phyloP scores from a whole-genome alignment of 1,140 invertebrate species.

The Brachionus rubens region DNA sequence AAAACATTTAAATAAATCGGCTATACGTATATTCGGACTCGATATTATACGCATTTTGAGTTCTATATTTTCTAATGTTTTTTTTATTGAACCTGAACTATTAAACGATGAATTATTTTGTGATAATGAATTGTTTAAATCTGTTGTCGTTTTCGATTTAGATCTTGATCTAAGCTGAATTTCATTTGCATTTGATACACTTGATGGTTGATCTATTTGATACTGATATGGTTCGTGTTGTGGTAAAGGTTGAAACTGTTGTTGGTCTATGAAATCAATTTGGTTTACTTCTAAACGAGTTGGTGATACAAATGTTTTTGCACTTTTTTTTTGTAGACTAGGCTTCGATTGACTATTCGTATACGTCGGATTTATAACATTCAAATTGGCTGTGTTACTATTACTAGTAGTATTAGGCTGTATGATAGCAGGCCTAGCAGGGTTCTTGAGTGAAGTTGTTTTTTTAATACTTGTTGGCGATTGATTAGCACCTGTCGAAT shows the following conservation, averaged over 20 bases:
- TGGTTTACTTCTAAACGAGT: background rate
- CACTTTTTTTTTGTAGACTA: background rate
- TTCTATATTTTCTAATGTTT: constrained; percentile 44
- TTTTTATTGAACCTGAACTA: constrained; percentile 30
- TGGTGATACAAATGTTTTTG: background rate
- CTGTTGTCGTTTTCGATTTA: constrained; percentile 18
- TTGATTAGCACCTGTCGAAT: constrained; percentile 2
- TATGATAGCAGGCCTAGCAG: constrained; percentile 5
- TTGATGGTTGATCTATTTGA: background rate
- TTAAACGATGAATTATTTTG: constrained; percentile 11
- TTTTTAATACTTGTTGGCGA: background rate
- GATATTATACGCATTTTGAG: constrained; percentile 43
- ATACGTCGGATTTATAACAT: background rate
- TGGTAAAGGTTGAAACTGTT: too few relatives aligned
- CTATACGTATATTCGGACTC: constrained; percentile 37
- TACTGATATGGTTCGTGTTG: background rate
- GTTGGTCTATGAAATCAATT: too few relatives aligned
- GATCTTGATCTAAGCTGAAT: background rate
- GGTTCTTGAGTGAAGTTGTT: constrained; percentile 6
- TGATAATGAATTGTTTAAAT: background rate
- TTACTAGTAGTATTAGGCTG: background rate
- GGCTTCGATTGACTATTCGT: background rate
- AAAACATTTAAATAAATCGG: constrained; percentile 44
- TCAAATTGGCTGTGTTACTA: background rate
- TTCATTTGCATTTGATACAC: background rate